phyloP scores from a whole-genome alignment of 2,888 invertebrate species.

The Macaria notata region DNA sequence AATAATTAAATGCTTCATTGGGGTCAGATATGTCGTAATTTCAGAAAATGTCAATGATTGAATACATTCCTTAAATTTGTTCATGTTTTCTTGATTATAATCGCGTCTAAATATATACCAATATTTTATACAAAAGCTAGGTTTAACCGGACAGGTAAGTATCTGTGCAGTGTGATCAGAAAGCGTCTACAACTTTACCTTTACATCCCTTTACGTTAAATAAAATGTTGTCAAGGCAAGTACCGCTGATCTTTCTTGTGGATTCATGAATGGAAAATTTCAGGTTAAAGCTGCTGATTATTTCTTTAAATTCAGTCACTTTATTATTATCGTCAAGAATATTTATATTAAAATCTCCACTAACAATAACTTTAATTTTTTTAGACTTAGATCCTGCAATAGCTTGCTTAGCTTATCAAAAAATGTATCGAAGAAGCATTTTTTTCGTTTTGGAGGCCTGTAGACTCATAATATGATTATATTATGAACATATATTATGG shows the following conservation, averaged over 20 bases:
- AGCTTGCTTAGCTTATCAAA: too few relatives aligned
- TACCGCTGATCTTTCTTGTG: neutral
- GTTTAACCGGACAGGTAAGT: neutral
- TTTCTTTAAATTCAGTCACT: neutral
- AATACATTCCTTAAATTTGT: neutral
- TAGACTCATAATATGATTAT: too few relatives aligned
- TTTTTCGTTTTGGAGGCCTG: too few relatives aligned
- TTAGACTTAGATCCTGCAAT: too few relatives aligned
- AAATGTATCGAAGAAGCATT: too few relatives aligned
- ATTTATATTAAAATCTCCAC: neutral
- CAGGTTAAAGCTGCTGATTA: neutral
- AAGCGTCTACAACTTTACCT: neutral
- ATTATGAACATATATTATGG: too few relatives aligned
- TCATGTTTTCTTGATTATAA: neutral
- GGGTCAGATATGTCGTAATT: too few relatives aligned
- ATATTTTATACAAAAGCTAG: neutral
- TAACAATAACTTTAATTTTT: too few relatives aligned
- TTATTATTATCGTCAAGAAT: neutral
- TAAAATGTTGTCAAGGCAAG: neutral
- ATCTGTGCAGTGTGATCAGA: constrained; percentile 1
- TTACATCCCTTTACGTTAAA: neutral
- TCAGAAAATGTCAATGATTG: neutral
- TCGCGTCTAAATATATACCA: neutral
- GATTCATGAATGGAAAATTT: neutral
- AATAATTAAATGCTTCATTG: too few relatives aligned